Conservation (phyloP, 2,113 vertebrate genomes). For the Psophia crepitans region DNA sequence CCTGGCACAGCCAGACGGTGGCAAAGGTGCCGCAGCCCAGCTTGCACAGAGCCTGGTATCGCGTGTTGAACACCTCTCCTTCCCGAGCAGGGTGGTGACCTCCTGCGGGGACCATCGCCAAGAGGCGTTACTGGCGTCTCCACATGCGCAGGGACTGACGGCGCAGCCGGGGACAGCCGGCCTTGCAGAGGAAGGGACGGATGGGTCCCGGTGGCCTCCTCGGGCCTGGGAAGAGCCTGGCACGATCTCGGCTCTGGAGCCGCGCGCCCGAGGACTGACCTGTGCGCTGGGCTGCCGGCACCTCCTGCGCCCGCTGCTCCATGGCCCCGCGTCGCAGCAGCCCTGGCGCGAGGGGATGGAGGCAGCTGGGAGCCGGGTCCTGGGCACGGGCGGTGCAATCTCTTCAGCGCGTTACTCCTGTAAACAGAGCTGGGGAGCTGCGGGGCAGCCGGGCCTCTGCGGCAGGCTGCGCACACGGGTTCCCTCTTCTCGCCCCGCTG, state of each 20-base stretch:
- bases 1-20: conserved; percentile 86
- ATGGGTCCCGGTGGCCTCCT: background rate
- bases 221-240: background rate
- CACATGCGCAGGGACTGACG: background rate
- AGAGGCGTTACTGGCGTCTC: background rate
- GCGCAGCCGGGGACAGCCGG: background rate
- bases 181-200: fast-evolving
- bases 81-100: conserved; percentile 73
- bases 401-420: background rate
- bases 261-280: conserved; percentile 39
- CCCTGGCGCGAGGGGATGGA: background rate
- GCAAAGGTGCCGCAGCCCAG: conserved; percentile 82
- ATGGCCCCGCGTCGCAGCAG: background rate
- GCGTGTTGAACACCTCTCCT: conserved; percentile 78
- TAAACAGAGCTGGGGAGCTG: background rate
- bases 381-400: background rate
- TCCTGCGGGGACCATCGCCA: conserved; percentile 40
- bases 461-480: fast-evolving
- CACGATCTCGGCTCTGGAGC: background rate
- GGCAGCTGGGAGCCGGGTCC: background rate
- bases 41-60: conserved; percentile 77
- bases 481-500: background rate
- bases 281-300: conserved; percentile 65
- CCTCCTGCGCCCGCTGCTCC: conserved; percentile 56
- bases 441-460: background rate